Evolutionary conservation across 2,888 invertebrate species (phyloP), one percentile per base, ranked within the genome.

Genomic region (Caenorhabditis angaria): DNA sequence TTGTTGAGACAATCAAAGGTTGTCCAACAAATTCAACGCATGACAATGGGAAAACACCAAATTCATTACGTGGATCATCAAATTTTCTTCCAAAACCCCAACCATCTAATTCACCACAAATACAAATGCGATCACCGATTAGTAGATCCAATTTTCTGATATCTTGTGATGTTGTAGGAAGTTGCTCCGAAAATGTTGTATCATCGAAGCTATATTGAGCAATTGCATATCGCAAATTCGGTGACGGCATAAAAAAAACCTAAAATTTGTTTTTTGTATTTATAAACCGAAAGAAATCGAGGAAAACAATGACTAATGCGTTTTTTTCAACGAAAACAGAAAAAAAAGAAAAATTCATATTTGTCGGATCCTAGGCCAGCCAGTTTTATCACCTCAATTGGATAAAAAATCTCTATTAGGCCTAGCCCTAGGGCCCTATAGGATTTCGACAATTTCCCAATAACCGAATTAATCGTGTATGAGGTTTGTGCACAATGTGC

Each of bases 51-150:
- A 70, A 74, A 2, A 65, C 22, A 12, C 69, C 74, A 18, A 55
- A 61, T 55, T 70, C 66, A 54, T 48, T 61, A 14, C 50, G 24
- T 57, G 64, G 6, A 63, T 66, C 41, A 53, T 72, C 66, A 24
- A 74, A 69, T 27, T 74, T 74, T n/a, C 61, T 51, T 0, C 74
- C 74, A 41, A 54, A 74, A 24, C 60, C 74, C 66, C 69, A 74
- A 0, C 60, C 60, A 29, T 61, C 61, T 8, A 56, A 53, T 14
- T 73, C 56, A n/a, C 61, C 65, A 47, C 53, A 61, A 28, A 74
- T 59, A 53, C 63, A 70, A 25, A 74, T 57, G 10, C 67, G 62
- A 55, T 74, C 74, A 10, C 74, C 74, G 12, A 74, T 70, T 28
- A 64, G 51, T n/a, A 74, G 25, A 32, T 67, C 65, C n/a, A 74